Evolutionary conservation across 2,113 vertebrate genomes (phyloP), one percentile per base, ranked within the genome.

Genomic region (Plecotus auritus): DNA sequence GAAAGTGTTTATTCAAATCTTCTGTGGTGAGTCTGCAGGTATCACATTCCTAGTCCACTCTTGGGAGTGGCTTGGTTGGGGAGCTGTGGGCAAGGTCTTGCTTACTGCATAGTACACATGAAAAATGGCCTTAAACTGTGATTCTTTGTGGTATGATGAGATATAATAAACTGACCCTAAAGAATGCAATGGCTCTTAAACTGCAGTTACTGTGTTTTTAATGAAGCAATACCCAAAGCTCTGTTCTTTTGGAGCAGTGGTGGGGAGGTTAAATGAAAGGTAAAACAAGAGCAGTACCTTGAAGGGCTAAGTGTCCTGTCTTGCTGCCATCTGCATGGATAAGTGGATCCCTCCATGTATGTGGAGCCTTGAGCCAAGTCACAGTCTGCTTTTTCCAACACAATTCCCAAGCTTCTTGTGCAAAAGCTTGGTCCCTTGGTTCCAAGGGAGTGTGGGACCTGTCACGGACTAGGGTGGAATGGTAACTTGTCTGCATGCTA

Each of bases 101-200:
- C 91, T 94, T 88, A 74, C 83, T 83, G 23, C 80, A 26, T 23
- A 87, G 45, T 91, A 37, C 82, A 88, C 78, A 10, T 76, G 94
- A 85, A 89, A 54, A 88, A 97, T 97, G 95, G 97, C 98, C 98
- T 98, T 98, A 97, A 97, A 90, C 95, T 98, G 96, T 97, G 93
- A 96, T 91, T 97, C 72, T 97, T 94, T 95, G 69, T 97, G 90
- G 93, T 93, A 95, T 98, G 94, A 98, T 94, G 96, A 97, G 78
- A 76, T 96, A 14, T 93, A 91, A 95, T 96, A 85, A 95, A 96
- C 95, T 97, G 96, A 97, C 91, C 93, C 80, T 95, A 92, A 95
- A 97, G 97, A 96, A 95, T 92, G 92, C 97, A 90, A 28, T 97
- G 91, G 84, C 80, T 97, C 89, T 95, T 92, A 94, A 82, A 74